Evolutionary conservation across 2,888 invertebrate species (phyloP), one percentile per base, ranked within the genome.

Genomic region (Lumbricus terrestris): DNA sequence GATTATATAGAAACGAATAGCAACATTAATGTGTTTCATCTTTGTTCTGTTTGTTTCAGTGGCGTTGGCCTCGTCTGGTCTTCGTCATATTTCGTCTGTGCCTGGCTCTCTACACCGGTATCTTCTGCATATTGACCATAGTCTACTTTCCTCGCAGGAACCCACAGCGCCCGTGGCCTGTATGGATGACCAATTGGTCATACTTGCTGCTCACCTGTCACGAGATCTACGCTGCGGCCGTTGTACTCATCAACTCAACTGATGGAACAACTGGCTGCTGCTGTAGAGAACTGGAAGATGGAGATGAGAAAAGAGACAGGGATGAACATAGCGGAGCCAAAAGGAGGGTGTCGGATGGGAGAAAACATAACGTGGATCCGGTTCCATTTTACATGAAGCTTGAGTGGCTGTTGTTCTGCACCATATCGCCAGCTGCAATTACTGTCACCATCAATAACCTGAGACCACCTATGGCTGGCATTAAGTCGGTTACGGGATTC

Each of bases 181-280:
- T 93, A 20, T 94, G 93, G 90, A 92, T 94, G 34, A 94, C 94
- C n/a, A 94, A 93, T 91, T 94, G 94, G 94, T 93, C 94, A 23
- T 94, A 94, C 91, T 90, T 93, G 13, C 89, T 93, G 40, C 92
- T 94, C 18, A 92, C 93, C 5, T 38, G 93, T 16, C 93, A 94
- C 89, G 90, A 94, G 23, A 90, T 92, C 34, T 89, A 90, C 54
- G 54, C 91, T 8, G 89, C 89, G n/a, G 89, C 89, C 35, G 90
- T 91, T 33, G 54, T 91, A 23, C 29, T 91, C 20, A 23, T 88
- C 33, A 69, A 90, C 38, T 40, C 35, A 16, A 69, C n/a, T 35
- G 90, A 33, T 6, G 1, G 90, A 82, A n/a, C 40, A 23, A 69
- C n/a, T 13, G 69, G 69, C n/a, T 23, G 89, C 37, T 82, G 85